These are phyloP conservation scores for Drosophila hydei DNA, from an alignment of 1,140 invertebrate species.

Conservation along the genomic window DNA sequence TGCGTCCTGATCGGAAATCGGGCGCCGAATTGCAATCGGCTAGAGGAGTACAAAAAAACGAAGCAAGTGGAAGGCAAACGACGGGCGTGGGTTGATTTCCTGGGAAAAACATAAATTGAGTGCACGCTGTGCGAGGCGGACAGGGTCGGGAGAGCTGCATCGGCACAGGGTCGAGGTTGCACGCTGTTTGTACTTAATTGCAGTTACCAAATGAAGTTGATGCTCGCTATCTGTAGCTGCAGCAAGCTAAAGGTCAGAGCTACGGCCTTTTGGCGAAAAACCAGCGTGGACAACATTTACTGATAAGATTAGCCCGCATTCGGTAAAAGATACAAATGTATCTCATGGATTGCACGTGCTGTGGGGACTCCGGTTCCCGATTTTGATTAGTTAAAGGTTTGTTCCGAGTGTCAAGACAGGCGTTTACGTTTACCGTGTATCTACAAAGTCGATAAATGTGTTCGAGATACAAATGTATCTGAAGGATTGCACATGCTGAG, in stretches of 20 bases:
- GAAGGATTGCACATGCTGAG: constrained; percentile 6
- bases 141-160: constrained; percentile 10
- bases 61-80: constrained; percentile 1
- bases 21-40: constrained; percentile 26
- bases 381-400: constrained; percentile 9
- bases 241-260: not conserved
- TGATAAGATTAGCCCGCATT: constrained; percentile 23
- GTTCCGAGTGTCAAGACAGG: not conserved
- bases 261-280: constrained; percentile 34
- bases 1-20: constrained; percentile 35
- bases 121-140: constrained; percentile 31
- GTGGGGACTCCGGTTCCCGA: not conserved
- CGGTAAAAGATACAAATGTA: constrained; percentile 10
- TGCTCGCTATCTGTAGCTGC: constrained; percentile 13
- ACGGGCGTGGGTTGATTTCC: constrained; percentile 26
- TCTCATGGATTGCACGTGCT: constrained; percentile 14
- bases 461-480: constrained; percentile 26
- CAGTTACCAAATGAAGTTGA: constrained; percentile 17
- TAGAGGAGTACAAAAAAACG: not conserved
- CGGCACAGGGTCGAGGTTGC: constrained; percentile 2
- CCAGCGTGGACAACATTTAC: constrained; percentile 14
- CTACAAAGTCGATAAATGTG: too few species aligned
- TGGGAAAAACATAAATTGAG: constrained; percentile 14
- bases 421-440: too few species aligned
- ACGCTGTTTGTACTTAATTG: constrained; percentile 36